Evolutionary conservation across 2,888 invertebrate species (phyloP).

Genomic region (Boloria selene): DNA sequence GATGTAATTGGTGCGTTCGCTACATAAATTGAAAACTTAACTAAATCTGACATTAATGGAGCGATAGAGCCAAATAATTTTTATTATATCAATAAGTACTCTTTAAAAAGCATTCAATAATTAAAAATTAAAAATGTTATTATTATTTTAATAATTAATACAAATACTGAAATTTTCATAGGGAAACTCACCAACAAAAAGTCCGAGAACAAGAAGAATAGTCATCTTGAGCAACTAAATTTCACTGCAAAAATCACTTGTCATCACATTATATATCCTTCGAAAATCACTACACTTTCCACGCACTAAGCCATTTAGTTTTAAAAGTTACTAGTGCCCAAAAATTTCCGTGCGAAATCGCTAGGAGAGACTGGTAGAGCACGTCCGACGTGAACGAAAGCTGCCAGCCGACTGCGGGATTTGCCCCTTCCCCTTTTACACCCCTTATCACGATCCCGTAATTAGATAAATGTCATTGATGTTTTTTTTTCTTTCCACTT

Average conservation of each 20-base stretch:
- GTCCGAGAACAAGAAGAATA: conserved; percentile 57
- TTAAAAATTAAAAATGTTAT: too few species aligned
- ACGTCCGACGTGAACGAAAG: conserved; percentile 44
- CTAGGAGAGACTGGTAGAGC: background rate
- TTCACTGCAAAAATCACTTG: conserved; percentile 45
- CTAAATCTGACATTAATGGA: background rate
- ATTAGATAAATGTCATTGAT: conserved; percentile 81
- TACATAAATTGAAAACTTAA: conserved; percentile 3
- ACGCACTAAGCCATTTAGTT: conserved; percentile 29
- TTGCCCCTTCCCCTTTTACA: conserved; percentile 50
- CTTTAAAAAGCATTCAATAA: too few species aligned
- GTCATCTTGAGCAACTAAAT: conserved; percentile 51
- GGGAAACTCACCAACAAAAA: conserved; percentile 56
- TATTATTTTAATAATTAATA: too few species aligned
- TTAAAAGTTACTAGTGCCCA: conserved; percentile 32
- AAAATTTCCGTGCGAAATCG: conserved; percentile 16
- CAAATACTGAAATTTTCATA: background rate
- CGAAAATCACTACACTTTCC: conserved; percentile 24
- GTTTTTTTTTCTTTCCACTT: conserved; percentile 64
- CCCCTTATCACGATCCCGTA: conserved; percentile 76
- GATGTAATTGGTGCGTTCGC: conserved; percentile 9
- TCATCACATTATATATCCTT: conserved; percentile 49
- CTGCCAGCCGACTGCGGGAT: conserved; percentile 60
- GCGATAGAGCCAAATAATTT: background rate
- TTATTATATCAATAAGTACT: background rate